A percentile compares a stretch with the other conserved stretches of the same genome.
Conservation (phyloP, 2,888 invertebrate genomes). For the Tiphia femorata region DNA sequence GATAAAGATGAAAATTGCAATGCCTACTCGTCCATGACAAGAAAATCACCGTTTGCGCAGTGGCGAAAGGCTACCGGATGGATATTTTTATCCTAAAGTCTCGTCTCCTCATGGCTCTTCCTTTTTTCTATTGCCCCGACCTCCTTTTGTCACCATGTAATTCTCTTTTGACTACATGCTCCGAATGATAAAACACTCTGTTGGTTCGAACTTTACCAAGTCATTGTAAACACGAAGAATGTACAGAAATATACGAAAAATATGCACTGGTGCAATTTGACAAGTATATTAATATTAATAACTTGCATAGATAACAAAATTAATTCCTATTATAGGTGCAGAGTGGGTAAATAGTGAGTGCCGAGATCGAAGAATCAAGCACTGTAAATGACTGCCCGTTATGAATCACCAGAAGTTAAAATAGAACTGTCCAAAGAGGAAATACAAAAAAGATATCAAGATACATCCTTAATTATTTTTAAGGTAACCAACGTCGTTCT, state of each 20-base stretch:
- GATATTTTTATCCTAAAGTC: conserved; percentile 56
- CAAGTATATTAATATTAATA: too few relatives aligned
- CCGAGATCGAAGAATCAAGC: background rate
- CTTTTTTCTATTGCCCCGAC: background rate
- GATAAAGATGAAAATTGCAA: conserved; percentile 10
- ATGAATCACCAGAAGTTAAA: conserved; percentile 56
- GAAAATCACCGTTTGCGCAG: conserved; percentile 33
- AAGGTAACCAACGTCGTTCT: too few relatives aligned
- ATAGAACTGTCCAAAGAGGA: conserved; percentile 53
- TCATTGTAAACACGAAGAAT: conserved; percentile 1
- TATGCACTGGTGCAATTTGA: too few relatives aligned
- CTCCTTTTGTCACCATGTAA: too few relatives aligned
- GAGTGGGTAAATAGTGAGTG: too few relatives aligned
- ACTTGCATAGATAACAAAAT: too few relatives aligned
- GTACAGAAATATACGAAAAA: too few relatives aligned
- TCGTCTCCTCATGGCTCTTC: background rate
- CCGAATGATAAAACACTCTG: too few relatives aligned
- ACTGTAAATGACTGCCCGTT: conserved; percentile 57
- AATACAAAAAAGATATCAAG: conserved; percentile 61
- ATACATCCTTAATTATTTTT: conserved; percentile 61
- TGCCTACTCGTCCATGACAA: conserved; percentile 19
- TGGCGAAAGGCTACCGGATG: conserved; percentile 49
- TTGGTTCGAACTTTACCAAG: background rate
- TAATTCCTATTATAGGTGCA: too few relatives aligned
- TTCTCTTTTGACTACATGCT: too few relatives aligned